phyloP scores from a whole-genome alignment of 2,888 invertebrate species.

The Dynastes tityus region DNA sequence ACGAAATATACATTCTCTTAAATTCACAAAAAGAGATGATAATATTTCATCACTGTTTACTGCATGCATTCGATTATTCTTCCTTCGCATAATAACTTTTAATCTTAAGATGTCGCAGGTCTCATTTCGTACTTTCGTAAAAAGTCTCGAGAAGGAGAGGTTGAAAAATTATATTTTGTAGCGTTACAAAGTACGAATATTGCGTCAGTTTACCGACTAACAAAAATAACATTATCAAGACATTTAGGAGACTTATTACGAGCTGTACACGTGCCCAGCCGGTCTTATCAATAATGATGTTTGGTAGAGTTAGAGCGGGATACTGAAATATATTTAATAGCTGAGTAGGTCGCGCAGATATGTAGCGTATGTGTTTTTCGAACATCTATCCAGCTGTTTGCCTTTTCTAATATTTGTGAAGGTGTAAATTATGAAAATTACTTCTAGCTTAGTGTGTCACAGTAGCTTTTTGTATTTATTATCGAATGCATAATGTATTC shows the following conservation, averaged over 20 bases:
- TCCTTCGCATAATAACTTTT: too few species aligned
- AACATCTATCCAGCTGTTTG: constrained; percentile 22
- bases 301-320: constrained; percentile 14
- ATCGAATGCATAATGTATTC: not conserved
- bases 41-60: too few species aligned
- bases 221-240: constrained; percentile 37
- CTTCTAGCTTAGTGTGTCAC: not conserved
- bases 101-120: too few species aligned
- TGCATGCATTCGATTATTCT: too few species aligned
- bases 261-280: constrained; percentile 24
- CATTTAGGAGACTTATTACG: constrained; percentile 10
- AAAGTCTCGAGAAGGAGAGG: too few species aligned
- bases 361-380: constrained; percentile 12
- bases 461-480: constrained; percentile 6
- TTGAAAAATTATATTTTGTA: too few species aligned
- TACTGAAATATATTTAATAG: constrained; percentile 39
- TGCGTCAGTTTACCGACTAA: constrained; percentile 23
- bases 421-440: constrained; percentile 35
- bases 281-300: constrained; percentile 34
- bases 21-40: too few species aligned
- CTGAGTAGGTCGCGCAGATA: constrained; percentile 21
- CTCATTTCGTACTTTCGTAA: not conserved
- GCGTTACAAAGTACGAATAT: too few species aligned
- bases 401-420: constrained; percentile 33
- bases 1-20: too few species aligned